Evolutionary conservation across 2,888 invertebrate species (phyloP), one percentile per base, ranked within the genome.

Genomic region (Caenorhabditis afra): DNA sequence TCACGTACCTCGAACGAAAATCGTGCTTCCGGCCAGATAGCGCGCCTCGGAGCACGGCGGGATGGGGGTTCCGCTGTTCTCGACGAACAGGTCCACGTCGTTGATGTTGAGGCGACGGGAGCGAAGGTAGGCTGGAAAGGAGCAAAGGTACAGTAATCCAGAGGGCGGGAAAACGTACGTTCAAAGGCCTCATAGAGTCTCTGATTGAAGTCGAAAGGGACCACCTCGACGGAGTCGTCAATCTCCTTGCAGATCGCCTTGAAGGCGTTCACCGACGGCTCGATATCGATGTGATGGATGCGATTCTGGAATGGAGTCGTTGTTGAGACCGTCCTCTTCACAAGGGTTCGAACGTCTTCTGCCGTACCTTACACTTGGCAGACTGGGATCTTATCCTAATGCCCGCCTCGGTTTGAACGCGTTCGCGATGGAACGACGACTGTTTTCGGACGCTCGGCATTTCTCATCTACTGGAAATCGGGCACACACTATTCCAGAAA

Each of bases 11-110:
- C 92, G 92, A 86, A 94, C 93, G 87, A 93, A 91, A 71, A 94
- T 92, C 86, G 93, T 93, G 87, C 93, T 93, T 4, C 94, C 94
- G 45, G 93, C 94, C 16, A 94, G 92, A 87, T 92, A 92, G 55
- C 93, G 93, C 16, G 93, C 93, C 88, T 94, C 94, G 41, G 90
- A 89, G 80, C 93, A 91, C 85, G 93, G 91, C 29, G 93, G 92
- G 81, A 94, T 91, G 76, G 94, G 93, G 50, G 93, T 92, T 90
- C 93, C 91, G 88, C 93, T 92, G 39, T 93, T 93, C 85, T 94
- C 94, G 78, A 94, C 91, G 89, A 93, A 93, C 70, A 94, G 93
- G 87, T 93, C 93, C 81, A 94, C 93, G 61, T 91, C 90, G 75
- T 92, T 92, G 71, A 94, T 88, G 90, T 93, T 93, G 81, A 94